Evolutionary conservation across 2,888 invertebrate genomes (phyloP), one percentile per base, ranked within the genome.

Genomic region (Doris montereyensis): DNA sequence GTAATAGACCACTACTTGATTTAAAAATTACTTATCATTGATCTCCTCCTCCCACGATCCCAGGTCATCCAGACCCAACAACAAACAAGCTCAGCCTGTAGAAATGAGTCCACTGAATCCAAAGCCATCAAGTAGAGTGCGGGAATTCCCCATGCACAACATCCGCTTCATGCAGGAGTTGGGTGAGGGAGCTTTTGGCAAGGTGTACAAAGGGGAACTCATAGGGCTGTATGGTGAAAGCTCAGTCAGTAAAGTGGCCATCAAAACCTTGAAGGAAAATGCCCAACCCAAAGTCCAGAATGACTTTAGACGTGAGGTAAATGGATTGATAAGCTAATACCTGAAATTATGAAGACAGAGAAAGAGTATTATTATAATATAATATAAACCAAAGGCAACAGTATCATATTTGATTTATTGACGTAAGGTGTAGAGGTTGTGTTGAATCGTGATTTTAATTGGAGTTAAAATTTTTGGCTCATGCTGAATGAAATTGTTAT

Each of bases 141-240:
- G 96, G 1, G 97, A 97, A 87, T 97, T 96, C 90, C 95, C 96
- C 0, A 93, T 97, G 81, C 94, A 95, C 80, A 95, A 96, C 91
- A 95, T 91, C 75, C 86, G 88, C 70, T 89, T 89, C 84, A 72
- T 87, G 79, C 87, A 90, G 81, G 89, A 90, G 79, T 83, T 91
- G 17, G 90, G 91, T 13, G 90, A 90, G 81, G 90, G 99, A 13
- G 97, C 97, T 35, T 99, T 98, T 91, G 98, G 98, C 92, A 97
- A 97, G 97, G 82, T 98, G 0, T 99, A 97, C 91, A 97, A 97
- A 92, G 98, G 98, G 0, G 97, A 97, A 90, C 92, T 98, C 76
- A 92, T 94, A 30, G 91, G 91, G 10, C 83, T 89, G 71, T 88
- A 87, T 81, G 89, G 89, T 0, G 90, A 89, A 73, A 88, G 86